These are phyloP conservation scores for Aulostomus chinensis DNA, from an alignment of 2,797 vertebrate species.

Conservation along the genomic window DNA sequence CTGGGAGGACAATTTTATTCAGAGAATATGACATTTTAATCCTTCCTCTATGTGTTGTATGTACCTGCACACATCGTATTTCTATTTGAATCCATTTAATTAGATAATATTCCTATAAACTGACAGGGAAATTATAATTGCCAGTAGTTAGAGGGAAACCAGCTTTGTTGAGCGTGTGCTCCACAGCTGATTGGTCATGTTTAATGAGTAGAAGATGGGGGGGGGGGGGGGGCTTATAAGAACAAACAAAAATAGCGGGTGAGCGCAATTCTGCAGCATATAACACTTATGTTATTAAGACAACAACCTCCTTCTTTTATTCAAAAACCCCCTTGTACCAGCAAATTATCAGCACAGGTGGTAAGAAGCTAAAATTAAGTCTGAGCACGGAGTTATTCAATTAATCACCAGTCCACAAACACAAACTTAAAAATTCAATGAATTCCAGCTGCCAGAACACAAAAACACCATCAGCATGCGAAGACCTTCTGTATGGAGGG, in stretches of 20 bases:
- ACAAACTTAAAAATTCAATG: too few species aligned
- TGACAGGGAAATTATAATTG: slow-evolving; percentile 13
- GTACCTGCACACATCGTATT: not conserved
- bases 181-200: slow-evolving; percentile 17
- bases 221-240: too few species aligned
- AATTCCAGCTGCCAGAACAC: too few species aligned
- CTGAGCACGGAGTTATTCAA: too few species aligned
- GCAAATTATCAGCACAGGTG: not conserved
- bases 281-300: slow-evolving; percentile 15
- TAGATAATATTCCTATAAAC: not conserved
- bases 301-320: slow-evolving; percentile 9
- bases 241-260: slow-evolving; percentile 15
- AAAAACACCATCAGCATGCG: too few species aligned
- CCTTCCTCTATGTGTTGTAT: too few species aligned
- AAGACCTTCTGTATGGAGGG: too few species aligned
- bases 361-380: not conserved
- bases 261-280: slow-evolving; percentile 20
- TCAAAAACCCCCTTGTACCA: not conserved
- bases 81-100: slow-evolving; percentile 2
- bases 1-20: too few species aligned
- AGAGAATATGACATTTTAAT: too few species aligned
- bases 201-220: slow-evolving; percentile 20
- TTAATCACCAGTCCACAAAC: too few species aligned
- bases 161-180: slow-evolving; percentile 11
- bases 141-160: slow-evolving; percentile 25